A percentile compares a stretch with the other conserved stretches of the same genome.
phyloP scores from a whole-genome alignment of 2,797 vertebrate genomes.

The Falco columbarius region DNA sequence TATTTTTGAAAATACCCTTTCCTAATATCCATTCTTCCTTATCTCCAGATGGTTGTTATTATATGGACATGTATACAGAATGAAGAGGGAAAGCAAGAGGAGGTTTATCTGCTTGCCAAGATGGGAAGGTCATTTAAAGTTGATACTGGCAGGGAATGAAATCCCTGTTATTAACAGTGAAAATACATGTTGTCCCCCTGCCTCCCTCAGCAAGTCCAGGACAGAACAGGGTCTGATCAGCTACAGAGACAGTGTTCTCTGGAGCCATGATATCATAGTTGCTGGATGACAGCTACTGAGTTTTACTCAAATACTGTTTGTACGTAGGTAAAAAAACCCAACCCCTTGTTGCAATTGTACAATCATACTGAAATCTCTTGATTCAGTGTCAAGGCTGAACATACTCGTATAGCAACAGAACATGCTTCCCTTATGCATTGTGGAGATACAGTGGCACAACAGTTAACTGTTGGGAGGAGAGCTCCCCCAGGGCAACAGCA shows the following conservation, averaged over 20 bases:
- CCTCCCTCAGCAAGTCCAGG: not conserved
- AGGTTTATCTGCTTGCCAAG: not conserved
- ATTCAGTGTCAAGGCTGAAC: not conserved
- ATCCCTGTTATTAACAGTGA: not conserved
- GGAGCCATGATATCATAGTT: not conserved
- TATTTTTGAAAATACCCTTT: not conserved
- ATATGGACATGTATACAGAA: not conserved
- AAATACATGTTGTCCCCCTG: not conserved
- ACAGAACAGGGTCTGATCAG: not conserved
- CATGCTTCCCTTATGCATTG: not conserved
- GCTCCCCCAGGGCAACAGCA: not conserved
- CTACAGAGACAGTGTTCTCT: not conserved
- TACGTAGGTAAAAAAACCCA: not conserved
- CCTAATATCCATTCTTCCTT: not conserved
- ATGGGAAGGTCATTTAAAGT: not conserved
- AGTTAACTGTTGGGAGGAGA: not conserved
- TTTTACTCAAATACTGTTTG: not conserved
- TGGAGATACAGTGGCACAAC: not conserved
- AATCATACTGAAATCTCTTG: not conserved
- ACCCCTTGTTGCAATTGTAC: not conserved
- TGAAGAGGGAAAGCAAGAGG: not conserved
- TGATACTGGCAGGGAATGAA: not conserved
- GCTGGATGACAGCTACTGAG: not conserved
- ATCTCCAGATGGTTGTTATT: not conserved
- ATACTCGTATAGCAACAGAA: not conserved